Base-by-base conservation (phyloP, 2,888 invertebrate species). In the Mimas tiliae region DNA sequence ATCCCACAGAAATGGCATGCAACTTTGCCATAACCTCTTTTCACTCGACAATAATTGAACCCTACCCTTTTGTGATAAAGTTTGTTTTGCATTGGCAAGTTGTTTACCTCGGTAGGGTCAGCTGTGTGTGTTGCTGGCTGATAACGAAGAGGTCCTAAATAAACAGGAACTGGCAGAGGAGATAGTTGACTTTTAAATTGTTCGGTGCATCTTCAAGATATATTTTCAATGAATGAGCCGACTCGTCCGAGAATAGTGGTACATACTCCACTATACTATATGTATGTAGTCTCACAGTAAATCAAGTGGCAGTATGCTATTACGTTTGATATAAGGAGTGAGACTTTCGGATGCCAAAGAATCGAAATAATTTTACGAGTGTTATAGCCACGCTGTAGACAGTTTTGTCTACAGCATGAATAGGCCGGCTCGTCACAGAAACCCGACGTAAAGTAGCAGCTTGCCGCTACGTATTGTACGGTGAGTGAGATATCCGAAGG, bases 1-100 rank as follows among this genome's bases (percentile, higher is more conserved):
- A 72, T 70, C 74, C 66, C 63, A 70, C 72, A 78, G 78, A 75
- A 76, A 78, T 74, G 66, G 71, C 70, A 67, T 72, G 77, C 76
- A 75, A 75, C 72, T 73, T 75, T 63, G 68, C 71, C 8, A n/a
- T 12, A 6, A 9, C 1, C 19, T 6, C 6, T 58, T 52, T 4
- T 6, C 50, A 19, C 7, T 4, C 19, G 38, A 58, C n/a, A n/a
- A n/a, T n/a, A 34, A 58, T 16, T 58, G 11, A 42, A 38, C 58
- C 19, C 6, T 58, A 42, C 0, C 42, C 0, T 19, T 38, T 11
- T 4, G 12, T 58, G 11, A 19, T 19, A 58, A 42, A 58, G 58
- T 42, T 58, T 38, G 6, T 58, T 58, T 58, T 58, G 3, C 11
- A 38, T 58, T 58, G 42, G 1, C 27, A 52, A 52, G 27, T 7